phyloP scores from a whole-genome alignment of 2,797 vertebrate species.

The Pipistrellus pipistrellus region DNA sequence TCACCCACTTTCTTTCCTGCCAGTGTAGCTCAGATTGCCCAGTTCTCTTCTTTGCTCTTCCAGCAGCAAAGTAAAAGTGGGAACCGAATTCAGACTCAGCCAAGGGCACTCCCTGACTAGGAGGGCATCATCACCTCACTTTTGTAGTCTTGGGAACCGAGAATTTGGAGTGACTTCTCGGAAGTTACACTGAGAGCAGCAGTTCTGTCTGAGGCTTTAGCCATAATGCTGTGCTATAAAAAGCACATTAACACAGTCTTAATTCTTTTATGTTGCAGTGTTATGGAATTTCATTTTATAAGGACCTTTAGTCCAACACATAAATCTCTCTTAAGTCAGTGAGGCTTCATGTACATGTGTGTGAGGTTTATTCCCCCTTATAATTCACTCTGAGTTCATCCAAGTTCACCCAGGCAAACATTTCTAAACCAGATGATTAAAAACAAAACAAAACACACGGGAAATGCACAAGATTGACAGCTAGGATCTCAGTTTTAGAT shows the following conservation, averaged over 20 bases:
- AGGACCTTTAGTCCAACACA: slow-evolving; percentile 56
- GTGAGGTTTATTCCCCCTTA: neutral
- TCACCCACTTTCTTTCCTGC: neutral
- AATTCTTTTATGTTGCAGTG: slow-evolving; percentile 74
- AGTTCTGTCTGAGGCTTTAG: slow-evolving; percentile 57
- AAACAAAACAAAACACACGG: neutral
- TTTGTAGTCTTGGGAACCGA: neutral
- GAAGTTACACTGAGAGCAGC: slow-evolving; percentile 47
- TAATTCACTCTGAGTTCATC: slow-evolving; percentile 68
- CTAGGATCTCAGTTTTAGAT: neutral
- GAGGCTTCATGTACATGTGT: slow-evolving; percentile 22
- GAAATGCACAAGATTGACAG: neutral
- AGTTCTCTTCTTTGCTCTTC: neutral
- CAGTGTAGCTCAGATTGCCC: neutral
- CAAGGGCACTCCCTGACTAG: neutral
- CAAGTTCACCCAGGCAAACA: slow-evolving; percentile 61
- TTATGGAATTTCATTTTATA: slow-evolving; percentile 76
- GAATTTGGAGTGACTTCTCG: slow-evolving; percentile 43
- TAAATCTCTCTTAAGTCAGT: slow-evolving; percentile 67
- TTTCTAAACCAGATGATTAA: slow-evolving; percentile 19
- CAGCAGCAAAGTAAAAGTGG: slow-evolving; percentile 9
- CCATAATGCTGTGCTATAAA: slow-evolving; percentile 72
- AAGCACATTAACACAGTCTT: slow-evolving; percentile 54
- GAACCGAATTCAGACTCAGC: neutral
- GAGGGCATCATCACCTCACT: neutral